Base-by-base conservation (phyloP, 2,888 invertebrate species). In the Empis livida region DNA sequence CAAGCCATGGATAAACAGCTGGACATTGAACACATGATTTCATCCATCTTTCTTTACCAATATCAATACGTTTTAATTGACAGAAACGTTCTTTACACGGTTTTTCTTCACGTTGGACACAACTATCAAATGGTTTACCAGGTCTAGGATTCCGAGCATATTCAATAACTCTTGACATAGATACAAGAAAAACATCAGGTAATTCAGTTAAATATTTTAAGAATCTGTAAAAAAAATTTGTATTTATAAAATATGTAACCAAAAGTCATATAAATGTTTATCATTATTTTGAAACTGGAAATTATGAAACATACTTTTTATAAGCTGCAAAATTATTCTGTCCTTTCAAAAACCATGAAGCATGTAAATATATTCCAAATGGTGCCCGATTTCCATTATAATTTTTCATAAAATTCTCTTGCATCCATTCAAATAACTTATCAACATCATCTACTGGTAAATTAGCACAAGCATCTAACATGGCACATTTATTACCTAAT, bases 351-450 rank as follows among this genome's bases (percentile, higher is more conserved):
- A 80, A 79, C 78, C 80, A 80, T 6, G 76, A 74, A 4, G 81
- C 77, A 58, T 83, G 82, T 43, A 80, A 63, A 59, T 74, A 81
- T 56, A 82, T 72, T 2, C 81, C 80, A 57, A 81, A 81, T 0
- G 83, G 84, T 6, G 84, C 77, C 1, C 76, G 71, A 60, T 76
- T 82, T 6, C 73, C 71, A 2, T 71, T 54, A 61, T 84, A 84
- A 54, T 81, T 79, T 2, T 74, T 70, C 42, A 76, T 65, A 56
- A 85, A 84, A 63, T 84, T 82, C 1, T 60, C 59, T 44, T 74
- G 61, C 56, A 84, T 75, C 64, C 80, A 80, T 1, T 73, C 53
- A 48, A 71, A 70, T 51, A 80, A 67, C 0, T 63, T 73, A 0
- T 75, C 67, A 15, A 71, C 70, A 30, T 76, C 70, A 2, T 62